Evolutionary conservation across 2,797 vertebrate genomes (phyloP).

Genomic region (Botia almorhae): DNA sequence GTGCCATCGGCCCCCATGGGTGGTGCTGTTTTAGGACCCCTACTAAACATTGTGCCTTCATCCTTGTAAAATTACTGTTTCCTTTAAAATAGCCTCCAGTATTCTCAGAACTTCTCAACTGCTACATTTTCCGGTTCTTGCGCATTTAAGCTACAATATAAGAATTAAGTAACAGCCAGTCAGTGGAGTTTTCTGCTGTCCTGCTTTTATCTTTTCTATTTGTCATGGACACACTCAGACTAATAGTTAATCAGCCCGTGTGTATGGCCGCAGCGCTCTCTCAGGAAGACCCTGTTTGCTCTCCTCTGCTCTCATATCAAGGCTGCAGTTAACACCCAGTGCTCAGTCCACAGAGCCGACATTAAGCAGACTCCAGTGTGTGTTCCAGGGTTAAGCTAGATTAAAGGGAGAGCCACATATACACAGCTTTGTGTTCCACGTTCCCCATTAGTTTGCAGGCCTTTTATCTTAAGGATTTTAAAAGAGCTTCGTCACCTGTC

Average conservation of each 20-base stretch:
- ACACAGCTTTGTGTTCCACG: constrained; percentile 30
- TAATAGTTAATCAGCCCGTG: not conserved
- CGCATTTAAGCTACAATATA: not conserved
- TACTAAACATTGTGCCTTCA: constrained; percentile 38
- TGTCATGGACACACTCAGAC: constrained; percentile 34
- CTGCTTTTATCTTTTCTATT: not conserved
- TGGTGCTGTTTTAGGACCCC: constrained; percentile 48
- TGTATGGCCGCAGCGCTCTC: not conserved
- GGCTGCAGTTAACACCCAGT: constrained; percentile 48
- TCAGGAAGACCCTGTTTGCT: constrained; percentile 26
- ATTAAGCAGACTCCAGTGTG: constrained; percentile 55
- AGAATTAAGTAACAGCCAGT: not conserved
- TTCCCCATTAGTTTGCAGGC: constrained; percentile 44
- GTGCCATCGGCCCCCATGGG: constrained; percentile 46
- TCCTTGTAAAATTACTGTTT: constrained; percentile 41
- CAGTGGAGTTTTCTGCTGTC: too few relatives aligned
- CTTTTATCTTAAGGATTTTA: constrained; percentile 34
- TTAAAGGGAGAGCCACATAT: constrained; percentile 45
- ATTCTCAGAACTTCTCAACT: constrained; percentile 9
- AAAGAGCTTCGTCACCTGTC: constrained; percentile 9
- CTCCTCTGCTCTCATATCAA: constrained; percentile 37
- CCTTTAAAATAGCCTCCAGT: constrained; percentile 2
- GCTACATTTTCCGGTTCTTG: not conserved
- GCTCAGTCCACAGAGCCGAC: constrained; percentile 53
- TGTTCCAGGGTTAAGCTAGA: constrained; percentile 46